Percentiles rank a stretch among this genome's conserved stretches.
These are phyloP conservation scores for Seladonia tumulorum DNA, from an alignment of 2,888 invertebrate species.

Conservation along the genomic window DNA sequence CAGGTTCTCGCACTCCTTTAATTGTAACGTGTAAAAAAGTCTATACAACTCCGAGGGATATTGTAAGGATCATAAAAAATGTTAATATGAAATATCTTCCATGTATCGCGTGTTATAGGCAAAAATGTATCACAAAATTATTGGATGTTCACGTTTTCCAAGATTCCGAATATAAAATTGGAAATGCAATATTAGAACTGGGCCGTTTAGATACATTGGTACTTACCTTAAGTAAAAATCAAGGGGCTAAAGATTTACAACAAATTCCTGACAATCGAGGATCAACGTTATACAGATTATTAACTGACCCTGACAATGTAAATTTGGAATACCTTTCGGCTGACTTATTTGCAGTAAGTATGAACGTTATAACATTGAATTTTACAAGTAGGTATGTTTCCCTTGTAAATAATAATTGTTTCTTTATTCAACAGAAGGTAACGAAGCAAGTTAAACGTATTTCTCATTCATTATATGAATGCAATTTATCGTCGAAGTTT, in stretches of 20 bases:
- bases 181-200: slow-evolving; percentile 86
- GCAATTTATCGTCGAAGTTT: slow-evolving; percentile 83
- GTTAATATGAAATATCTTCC: neutral
- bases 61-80: neutral
- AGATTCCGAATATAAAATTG: slow-evolving; percentile 84
- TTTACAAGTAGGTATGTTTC: neutral
- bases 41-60: too few relatives aligned
- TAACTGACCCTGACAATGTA: slow-evolving; percentile 87
- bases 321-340: slow-evolving; percentile 86
- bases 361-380: neutral
- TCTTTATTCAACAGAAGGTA: slow-evolving; percentile 84
- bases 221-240: slow-evolving; percentile 85
- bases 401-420: neutral
- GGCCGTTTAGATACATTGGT: slow-evolving; percentile 86
- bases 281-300: slow-evolving; percentile 86
- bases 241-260: slow-evolving; percentile 84
- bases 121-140: slow-evolving; percentile 84
- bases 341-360: slow-evolving; percentile 86
- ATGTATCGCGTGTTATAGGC: slow-evolving; percentile 57
- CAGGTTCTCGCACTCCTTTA: too few relatives aligned
- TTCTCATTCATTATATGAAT: slow-evolving; percentile 84
- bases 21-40: too few relatives aligned
- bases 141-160: slow-evolving; percentile 86
- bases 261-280: slow-evolving; percentile 86
- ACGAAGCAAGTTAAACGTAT: slow-evolving; percentile 86